Percentiles rank a stretch among this genome's conserved stretches.
Evolutionary conservation across 2,797 vertebrate genomes (phyloP).

Genomic region (Fistularia tabacaria): DNA sequence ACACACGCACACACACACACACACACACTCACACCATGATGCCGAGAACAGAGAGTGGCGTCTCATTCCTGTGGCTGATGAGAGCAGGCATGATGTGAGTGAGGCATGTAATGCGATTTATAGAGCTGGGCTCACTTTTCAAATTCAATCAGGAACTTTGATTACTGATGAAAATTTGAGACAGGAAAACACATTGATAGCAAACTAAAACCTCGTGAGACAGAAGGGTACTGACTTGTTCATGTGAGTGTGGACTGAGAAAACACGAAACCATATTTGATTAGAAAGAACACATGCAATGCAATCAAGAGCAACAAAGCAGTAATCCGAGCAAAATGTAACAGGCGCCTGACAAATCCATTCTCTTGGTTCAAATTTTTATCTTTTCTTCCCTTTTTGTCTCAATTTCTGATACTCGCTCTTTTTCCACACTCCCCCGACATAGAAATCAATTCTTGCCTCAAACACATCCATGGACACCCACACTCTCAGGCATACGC

Average conservation of each 20-base stretch:
- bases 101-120: slow-evolving; percentile 78
- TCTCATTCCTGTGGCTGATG: slow-evolving; percentile 64
- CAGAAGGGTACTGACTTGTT: slow-evolving; percentile 46
- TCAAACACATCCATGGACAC: neutral
- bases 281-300: slow-evolving; percentile 50
- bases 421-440: neutral
- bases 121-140: slow-evolving; percentile 70
- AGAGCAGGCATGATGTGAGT: slow-evolving; percentile 63
- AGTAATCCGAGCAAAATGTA: slow-evolving; percentile 39
- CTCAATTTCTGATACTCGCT: slow-evolving; percentile 8
- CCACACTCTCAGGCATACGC: slow-evolving; percentile 8
- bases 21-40: slow-evolving; percentile 19
- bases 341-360: slow-evolving; percentile 34
- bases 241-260: slow-evolving; percentile 11
- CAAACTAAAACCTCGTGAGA: slow-evolving; percentile 72
- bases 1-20: slow-evolving; percentile 30
- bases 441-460: slow-evolving; percentile 6
- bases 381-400: slow-evolving; percentile 18
- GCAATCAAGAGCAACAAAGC: slow-evolving; percentile 49
- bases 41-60: slow-evolving; percentile 46
- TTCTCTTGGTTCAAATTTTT: slow-evolving; percentile 27
- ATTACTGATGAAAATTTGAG: slow-evolving; percentile 77
- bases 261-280: slow-evolving; percentile 53
- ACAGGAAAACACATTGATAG: slow-evolving; percentile 77
- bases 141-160: slow-evolving; percentile 79